Percentiles rank a stretch among this genome's conserved stretches.
phyloP scores from a whole-genome alignment of 1,140 invertebrate genomes.

The Drosophila saltans region DNA sequence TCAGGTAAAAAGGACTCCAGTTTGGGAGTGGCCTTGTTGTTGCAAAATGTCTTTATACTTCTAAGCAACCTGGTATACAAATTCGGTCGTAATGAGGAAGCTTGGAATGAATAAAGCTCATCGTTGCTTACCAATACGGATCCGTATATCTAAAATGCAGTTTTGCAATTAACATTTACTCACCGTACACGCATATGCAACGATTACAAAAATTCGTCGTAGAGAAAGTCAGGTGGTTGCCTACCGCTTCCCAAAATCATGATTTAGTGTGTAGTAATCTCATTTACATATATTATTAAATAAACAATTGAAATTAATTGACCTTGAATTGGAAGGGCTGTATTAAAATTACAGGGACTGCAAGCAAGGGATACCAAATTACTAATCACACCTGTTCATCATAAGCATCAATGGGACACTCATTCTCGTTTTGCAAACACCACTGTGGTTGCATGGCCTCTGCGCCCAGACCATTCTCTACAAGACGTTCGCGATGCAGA shows the following conservation, averaged over 20 bases:
- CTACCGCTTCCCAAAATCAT: background rate
- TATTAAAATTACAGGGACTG: slow-evolving; percentile 46
- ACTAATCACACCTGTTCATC: slow-evolving; percentile 43
- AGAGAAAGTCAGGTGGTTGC: background rate
- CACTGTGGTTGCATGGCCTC: slow-evolving; percentile 91
- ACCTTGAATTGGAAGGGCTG: background rate
- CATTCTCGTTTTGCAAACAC: slow-evolving; percentile 91
- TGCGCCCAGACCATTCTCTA: slow-evolving; percentile 87
- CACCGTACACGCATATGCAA: slow-evolving; percentile 45
- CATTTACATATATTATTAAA: slow-evolving; percentile 2
- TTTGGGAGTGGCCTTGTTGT: slow-evolving; percentile 95
- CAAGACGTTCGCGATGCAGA: slow-evolving; percentile 87
- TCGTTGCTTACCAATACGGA: slow-evolving; percentile 27
- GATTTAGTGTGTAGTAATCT: background rate
- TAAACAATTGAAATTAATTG: background rate
- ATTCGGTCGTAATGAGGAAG: slow-evolving; percentile 96
- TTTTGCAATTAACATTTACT: background rate
- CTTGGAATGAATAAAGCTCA: slow-evolving; percentile 86
- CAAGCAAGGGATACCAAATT: slow-evolving; percentile 28
- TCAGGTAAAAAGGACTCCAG: slow-evolving; percentile 85
- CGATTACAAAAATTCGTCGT: background rate
- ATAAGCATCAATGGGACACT: slow-evolving; percentile 84
- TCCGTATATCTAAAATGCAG: slow-evolving; percentile 8
- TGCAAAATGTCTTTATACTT: slow-evolving; percentile 98
- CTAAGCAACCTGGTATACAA: slow-evolving; percentile 95